Evolutionary conservation across 2,113 vertebrate species (phyloP).

Genomic region (Eleginops maclovinus): DNA sequence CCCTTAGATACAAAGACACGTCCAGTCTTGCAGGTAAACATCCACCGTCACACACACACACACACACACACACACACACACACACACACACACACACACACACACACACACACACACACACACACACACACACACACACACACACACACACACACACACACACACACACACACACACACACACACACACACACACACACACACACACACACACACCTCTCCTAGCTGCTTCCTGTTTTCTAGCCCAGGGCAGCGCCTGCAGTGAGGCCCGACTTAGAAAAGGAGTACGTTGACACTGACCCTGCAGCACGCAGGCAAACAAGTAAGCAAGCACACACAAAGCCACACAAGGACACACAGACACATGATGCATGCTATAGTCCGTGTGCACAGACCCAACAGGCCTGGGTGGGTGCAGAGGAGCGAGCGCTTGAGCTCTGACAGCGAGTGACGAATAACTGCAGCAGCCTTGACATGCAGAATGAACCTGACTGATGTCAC

Average conservation of each 20-base stretch:
- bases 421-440: conserved; percentile 63
- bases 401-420: conserved; percentile 50
- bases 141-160: too few relatives aligned
- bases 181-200: too few relatives aligned
- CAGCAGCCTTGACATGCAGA: conserved; percentile 69
- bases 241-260: conserved; percentile 54
- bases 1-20: conserved; percentile 12
- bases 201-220: neutral
- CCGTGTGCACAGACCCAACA: neutral
- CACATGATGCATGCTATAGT: conserved; percentile 1
- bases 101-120: too few relatives aligned
- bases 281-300: conserved; percentile 47
- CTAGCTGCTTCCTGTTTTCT: conserved; percentile 52
- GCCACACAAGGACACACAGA: neutral
- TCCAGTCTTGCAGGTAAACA: conserved; percentile 3
- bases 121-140: too few relatives aligned
- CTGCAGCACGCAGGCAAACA: conserved; percentile 13
- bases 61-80: too few relatives aligned
- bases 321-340: conserved; percentile 19
- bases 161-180: too few relatives aligned
- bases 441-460: conserved; percentile 76
- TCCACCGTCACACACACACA: neutral
- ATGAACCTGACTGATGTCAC: conserved; percentile 53
- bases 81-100: too few relatives aligned
- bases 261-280: conserved; percentile 49